These are phyloP conservation scores for Formica selysi DNA, from an alignment of 1,140 invertebrate genomes.

Conservation along the genomic window DNA sequence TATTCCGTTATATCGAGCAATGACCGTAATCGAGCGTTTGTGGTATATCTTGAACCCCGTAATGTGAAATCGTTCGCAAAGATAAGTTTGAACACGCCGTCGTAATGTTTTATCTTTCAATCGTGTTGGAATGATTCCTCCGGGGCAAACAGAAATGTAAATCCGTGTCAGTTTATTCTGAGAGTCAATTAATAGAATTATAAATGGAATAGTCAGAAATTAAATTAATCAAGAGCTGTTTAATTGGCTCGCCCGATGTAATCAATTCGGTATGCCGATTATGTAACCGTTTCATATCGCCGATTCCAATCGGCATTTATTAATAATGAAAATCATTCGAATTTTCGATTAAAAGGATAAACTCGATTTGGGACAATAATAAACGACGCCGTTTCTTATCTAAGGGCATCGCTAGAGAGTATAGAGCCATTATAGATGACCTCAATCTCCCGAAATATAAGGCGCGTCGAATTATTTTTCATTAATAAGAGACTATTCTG, in stretches of 20 bases:
- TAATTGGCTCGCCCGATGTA: conserved; percentile 48
- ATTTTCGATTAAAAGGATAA: conserved; percentile 70
- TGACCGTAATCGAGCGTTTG: not conserved
- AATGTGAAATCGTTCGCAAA: not conserved
- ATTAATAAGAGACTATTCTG: conserved; percentile 59
- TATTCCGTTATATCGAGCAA: conserved; percentile 4
- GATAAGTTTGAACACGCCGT: not conserved
- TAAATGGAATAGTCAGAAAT: conserved; percentile 50
- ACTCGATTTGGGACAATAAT: conserved; percentile 71
- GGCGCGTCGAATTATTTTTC: conserved; percentile 67
- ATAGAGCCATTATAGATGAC: conserved; percentile 59
- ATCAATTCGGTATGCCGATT: conserved; percentile 40
- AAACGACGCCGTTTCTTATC: conserved; percentile 68
- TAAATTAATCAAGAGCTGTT: conserved; percentile 59
- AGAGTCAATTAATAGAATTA: conserved; percentile 50
- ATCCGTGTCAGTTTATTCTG: conserved; percentile 45
- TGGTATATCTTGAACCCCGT: not conserved
- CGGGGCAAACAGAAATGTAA: conserved; percentile 10
- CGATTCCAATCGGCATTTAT: conserved; percentile 66
- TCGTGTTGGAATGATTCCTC: not conserved
- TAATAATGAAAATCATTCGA: conserved; percentile 67
- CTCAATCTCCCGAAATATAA: conserved; percentile 33
- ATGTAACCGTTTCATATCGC: conserved; percentile 59
- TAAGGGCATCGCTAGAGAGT: conserved; percentile 46
- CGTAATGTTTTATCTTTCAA: not conserved